Conservation (phyloP, 1,140 invertebrate genomes). For the Cydia fagiglandana region DNA sequence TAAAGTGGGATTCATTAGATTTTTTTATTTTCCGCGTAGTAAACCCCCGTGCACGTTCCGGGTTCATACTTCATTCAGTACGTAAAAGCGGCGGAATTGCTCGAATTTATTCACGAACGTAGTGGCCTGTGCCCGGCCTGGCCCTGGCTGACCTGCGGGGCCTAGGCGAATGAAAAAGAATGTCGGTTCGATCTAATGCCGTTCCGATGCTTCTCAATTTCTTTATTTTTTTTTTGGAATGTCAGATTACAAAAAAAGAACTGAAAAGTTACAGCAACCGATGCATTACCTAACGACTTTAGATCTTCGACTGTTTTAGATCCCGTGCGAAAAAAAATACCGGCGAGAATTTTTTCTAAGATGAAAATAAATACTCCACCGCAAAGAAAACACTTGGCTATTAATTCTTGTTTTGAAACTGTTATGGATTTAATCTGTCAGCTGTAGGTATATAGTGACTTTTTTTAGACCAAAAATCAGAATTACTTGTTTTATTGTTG, state of each 20-base stretch:
- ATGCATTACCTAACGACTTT: too few species aligned
- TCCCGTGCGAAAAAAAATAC: too few species aligned
- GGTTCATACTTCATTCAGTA: slow-evolving; percentile 51
- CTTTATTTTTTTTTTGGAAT: not conserved
- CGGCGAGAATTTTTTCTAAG: too few species aligned
- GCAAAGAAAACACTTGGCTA: too few species aligned
- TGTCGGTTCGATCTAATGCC: not conserved
- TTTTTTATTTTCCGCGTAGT: slow-evolving; percentile 51
- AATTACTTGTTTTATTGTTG: too few species aligned
- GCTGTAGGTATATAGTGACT: too few species aligned
- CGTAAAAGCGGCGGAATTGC: slow-evolving; percentile 48
- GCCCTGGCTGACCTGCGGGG: slow-evolving; percentile 6
- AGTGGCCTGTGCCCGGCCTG: slow-evolving; percentile 31
- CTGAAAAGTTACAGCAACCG: too few species aligned
- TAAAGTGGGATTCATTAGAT: slow-evolving; percentile 52
- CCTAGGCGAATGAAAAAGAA: slow-evolving; percentile 13
- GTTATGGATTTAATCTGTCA: too few species aligned
- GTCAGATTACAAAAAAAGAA: not conserved
- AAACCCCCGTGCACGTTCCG: slow-evolving; percentile 45
- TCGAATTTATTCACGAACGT: slow-evolving; percentile 47
- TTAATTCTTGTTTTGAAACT: too few species aligned
- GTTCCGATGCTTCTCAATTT: not conserved
- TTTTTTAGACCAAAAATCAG: too few species aligned
- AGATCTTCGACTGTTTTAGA: too few species aligned
- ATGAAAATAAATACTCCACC: too few species aligned